Conservation (phyloP, 35 echinoderm and acorn worm genomes). For the Stichopus chloronotus region DNA sequence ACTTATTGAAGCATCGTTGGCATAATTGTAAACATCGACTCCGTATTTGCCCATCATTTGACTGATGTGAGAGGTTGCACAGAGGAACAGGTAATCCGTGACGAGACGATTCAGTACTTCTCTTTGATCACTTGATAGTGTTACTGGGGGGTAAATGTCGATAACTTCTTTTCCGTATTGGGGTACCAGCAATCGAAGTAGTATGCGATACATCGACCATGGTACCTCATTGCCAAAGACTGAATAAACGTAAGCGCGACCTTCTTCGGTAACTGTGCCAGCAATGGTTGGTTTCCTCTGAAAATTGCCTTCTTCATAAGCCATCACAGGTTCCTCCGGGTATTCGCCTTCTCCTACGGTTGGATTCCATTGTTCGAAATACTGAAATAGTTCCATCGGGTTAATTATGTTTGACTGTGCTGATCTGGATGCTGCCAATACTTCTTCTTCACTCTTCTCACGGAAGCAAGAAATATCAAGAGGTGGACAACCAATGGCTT, state of each 20-base stretch:
- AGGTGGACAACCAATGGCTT: constrained; percentile 49
- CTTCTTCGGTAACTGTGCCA: constrained; percentile 60
- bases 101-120: constrained; percentile 28
- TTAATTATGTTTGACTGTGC: constrained; percentile 51
- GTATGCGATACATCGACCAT: neutral
- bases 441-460: constrained; percentile 24
- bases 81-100: constrained; percentile 60
- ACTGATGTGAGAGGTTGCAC: constrained; percentile 31
- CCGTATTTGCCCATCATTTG: constrained; percentile 30
- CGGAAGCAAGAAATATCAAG: constrained; percentile 53
- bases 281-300: constrained; percentile 66
- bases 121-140: constrained; percentile 34
- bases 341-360: constrained; percentile 40
- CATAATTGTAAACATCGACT: constrained; percentile 49
- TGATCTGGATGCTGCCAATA: constrained; percentile 9
- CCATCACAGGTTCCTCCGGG: constrained; percentile 49
- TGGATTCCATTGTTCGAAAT: constrained; percentile 70
- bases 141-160: constrained; percentile 32
- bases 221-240: constrained; percentile 26
- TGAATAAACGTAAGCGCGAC: constrained; percentile 37
- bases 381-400: constrained; percentile 45
- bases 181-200: constrained; percentile 22
- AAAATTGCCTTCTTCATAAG: constrained; percentile 41
- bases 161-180: constrained; percentile 9
- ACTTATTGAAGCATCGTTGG: constrained; percentile 49